phyloP scores from a whole-genome alignment of 2,113 vertebrate species.

The Phocoena phocoena region DNA sequence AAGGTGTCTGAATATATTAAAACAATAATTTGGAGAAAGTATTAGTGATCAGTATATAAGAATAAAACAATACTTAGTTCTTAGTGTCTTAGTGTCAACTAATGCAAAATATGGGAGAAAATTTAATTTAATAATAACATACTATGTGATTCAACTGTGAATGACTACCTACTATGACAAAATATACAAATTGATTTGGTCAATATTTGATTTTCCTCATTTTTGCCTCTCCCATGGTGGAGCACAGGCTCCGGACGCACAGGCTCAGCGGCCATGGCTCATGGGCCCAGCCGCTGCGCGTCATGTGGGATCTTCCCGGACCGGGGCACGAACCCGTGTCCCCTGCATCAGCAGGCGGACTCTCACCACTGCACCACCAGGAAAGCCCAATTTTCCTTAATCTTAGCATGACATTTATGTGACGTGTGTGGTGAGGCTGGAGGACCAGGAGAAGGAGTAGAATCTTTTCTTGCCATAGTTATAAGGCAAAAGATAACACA shows the following conservation, averaged over 20 bases:
- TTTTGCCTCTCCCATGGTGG: background rate
- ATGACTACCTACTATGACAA: background rate
- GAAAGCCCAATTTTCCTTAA: background rate
- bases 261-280: too few species aligned
- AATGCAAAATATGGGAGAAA: background rate
- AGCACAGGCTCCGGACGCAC: too few species aligned
- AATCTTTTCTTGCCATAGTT: background rate
- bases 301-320: too few species aligned
- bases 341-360: fast-evolving
- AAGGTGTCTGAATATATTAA: background rate
- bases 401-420: background rate
- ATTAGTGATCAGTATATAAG: background rate
- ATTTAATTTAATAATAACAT: background rate
- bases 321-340: too few species aligned
- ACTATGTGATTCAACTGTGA: background rate
- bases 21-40: background rate
- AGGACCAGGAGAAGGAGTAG: background rate
- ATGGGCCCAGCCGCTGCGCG: too few species aligned
- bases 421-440: fast-evolving
- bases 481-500: background rate
- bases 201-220: background rate
- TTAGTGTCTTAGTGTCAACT: background rate
- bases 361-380: too few species aligned
- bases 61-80: background rate
- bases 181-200: background rate